A percentile compares a stretch with the other conserved stretches of the same genome.
Evolutionary conservation across 2,113 vertebrate species (phyloP).

Genomic region (Boleophthalmus pectinirostris): DNA sequence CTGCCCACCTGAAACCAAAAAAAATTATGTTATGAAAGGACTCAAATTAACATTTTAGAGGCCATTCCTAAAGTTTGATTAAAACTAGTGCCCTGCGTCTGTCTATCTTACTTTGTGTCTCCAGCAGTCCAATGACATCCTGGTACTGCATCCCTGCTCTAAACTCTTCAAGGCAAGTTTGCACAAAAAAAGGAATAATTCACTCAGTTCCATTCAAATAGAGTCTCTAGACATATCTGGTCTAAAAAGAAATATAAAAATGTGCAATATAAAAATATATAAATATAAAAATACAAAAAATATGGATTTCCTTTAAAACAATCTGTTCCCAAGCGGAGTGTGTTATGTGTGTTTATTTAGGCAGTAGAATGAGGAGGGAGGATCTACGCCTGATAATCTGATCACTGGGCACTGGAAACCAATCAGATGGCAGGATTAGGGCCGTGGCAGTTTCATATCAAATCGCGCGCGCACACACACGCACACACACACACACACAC

Average conservation of each 20-base stretch:
- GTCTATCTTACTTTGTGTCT: constrained; percentile 9
- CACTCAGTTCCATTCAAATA: neutral
- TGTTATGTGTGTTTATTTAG: constrained; percentile 7
- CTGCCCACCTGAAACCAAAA: constrained; percentile 73
- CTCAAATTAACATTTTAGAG: neutral
- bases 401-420: constrained; percentile 11
- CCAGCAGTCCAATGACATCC: constrained; percentile 3
- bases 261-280: neutral
- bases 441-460: constrained; percentile 9
- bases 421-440: constrained; percentile 29
- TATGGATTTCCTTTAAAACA: neutral
- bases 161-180: neutral
- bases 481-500: neutral
- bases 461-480: neutral
- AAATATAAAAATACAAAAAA: neutral
- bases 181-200: neutral
- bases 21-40: neutral
- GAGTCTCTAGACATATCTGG: neutral
- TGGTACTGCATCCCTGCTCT: neutral
- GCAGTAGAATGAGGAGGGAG: neutral
- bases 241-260: neutral
- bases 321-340: neutral
- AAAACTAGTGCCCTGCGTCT: neutral
- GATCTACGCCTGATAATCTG: constrained; percentile 23
- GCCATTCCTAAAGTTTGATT: neutral